Conservation (phyloP, 2,888 invertebrate species). For the Vesta saturnalis region DNA sequence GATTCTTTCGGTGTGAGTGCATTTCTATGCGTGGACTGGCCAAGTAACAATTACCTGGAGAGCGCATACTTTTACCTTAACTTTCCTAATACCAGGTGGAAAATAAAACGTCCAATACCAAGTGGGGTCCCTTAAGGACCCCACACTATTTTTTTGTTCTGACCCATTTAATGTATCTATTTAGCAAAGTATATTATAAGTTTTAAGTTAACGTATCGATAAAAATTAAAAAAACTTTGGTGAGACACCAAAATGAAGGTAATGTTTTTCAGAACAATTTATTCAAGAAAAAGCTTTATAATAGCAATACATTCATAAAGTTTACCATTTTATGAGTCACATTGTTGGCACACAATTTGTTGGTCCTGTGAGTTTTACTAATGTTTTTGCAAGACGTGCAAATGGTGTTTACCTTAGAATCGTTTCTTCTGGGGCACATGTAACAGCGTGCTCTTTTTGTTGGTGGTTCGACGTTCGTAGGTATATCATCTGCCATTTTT, state of each 20-base stretch:
- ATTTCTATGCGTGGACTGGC: too few species aligned
- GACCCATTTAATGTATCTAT: neutral
- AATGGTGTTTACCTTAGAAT: too few species aligned
- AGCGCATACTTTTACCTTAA: neutral
- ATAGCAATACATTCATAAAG: neutral
- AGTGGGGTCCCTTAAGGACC: neutral
- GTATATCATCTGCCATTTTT: neutral
- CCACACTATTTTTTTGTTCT: neutral
- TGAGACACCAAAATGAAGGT: too few species aligned
- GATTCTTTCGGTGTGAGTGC: too few species aligned
- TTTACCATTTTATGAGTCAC: neutral
- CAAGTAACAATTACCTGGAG: too few species aligned
- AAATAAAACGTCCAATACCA: neutral
- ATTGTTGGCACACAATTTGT: neutral
- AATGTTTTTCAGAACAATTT: too few species aligned
- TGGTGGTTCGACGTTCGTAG: neutral
- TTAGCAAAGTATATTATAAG: neutral
- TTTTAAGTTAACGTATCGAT: neutral
- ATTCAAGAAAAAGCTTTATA: too few species aligned
- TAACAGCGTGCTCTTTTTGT: neutral
- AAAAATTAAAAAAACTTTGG: neutral
- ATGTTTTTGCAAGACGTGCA: neutral
- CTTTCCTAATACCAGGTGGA: neutral
- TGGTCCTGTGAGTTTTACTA: neutral
- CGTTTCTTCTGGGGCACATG: neutral